A percentile compares a stretch with the other conserved stretches of the same genome.
Conservation (phyloP, 2,888 invertebrate species). For the Tipula helvola region DNA sequence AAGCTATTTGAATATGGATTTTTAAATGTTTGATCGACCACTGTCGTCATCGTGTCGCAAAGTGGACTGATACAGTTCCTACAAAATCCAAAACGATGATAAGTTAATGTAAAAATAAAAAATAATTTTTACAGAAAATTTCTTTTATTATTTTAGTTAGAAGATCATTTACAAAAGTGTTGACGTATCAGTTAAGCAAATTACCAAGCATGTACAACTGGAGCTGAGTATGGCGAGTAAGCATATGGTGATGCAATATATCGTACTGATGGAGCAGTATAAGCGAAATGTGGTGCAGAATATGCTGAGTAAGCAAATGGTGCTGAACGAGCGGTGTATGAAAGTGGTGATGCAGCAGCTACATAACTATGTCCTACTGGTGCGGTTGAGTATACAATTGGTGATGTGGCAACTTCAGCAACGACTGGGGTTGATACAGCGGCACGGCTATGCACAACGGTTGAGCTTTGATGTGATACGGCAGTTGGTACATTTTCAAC, state of each 20-base stretch:
- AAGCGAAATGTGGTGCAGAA: neutral
- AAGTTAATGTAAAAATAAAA: neutral
- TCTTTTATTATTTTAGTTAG: neutral
- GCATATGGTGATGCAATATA: neutral
- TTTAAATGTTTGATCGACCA: too few species aligned
- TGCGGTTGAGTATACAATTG: constrained; percentile 9
- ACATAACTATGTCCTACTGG: neutral
- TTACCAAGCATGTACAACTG: neutral
- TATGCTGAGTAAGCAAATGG: constrained; percentile 14
- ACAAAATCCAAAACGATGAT: too few species aligned
- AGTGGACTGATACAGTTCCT: too few species aligned
- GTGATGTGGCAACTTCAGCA: constrained; percentile 13
- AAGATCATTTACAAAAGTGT: neutral
- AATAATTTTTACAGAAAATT: neutral
- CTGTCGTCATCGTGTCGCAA: too few species aligned
- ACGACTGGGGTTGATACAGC: constrained; percentile 22
- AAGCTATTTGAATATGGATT: too few species aligned
- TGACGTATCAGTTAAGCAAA: neutral
- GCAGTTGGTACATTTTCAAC: neutral
- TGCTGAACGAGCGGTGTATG: constrained; percentile 6
- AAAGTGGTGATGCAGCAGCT: constrained; percentile 12
- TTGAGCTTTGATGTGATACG: constrained; percentile 29
- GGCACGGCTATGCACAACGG: constrained; percentile 38
- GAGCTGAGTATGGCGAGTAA: neutral
- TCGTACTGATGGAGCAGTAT: neutral